Conservation (phyloP, 2,113 vertebrate species). For the Scomber colias region DNA sequence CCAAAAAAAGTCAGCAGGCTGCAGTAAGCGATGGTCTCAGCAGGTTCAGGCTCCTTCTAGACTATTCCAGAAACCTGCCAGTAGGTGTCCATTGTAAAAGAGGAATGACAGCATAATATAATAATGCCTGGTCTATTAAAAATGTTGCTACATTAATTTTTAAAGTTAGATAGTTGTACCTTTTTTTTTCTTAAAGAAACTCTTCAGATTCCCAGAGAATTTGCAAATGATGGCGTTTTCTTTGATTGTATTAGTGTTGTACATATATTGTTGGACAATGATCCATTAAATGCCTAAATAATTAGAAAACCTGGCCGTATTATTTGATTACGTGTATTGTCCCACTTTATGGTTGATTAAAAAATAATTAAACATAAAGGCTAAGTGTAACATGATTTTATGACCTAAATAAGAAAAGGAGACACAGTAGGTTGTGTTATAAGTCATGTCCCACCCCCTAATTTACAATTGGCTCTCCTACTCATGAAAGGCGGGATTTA, state of each 20-base stretch:
- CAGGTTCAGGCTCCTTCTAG: constrained; percentile 41
- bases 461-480: constrained; percentile 28
- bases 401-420: neutral
- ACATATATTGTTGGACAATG: neutral
- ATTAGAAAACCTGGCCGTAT: neutral
- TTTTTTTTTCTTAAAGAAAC: neutral
- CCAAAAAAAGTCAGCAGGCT: neutral
- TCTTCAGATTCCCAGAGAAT: neutral
- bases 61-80: constrained; percentile 65
- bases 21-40: neutral
- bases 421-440: neutral
- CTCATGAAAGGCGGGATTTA: constrained; percentile 6
- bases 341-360: neutral
- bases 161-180: too few relatives aligned
- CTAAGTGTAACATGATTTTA: neutral
- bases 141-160: neutral
- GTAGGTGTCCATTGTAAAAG: neutral
- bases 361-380: too few relatives aligned
- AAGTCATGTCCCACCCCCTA: neutral
- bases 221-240: neutral
- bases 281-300: neutral
- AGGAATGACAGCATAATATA: neutral
- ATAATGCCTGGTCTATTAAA: neutral
- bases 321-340: neutral
- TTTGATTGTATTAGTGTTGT: neutral